These are phyloP conservation scores for Pyrrhosoma nymphula DNA, from an alignment of 2,888 invertebrate species.

Conservation along the genomic window DNA sequence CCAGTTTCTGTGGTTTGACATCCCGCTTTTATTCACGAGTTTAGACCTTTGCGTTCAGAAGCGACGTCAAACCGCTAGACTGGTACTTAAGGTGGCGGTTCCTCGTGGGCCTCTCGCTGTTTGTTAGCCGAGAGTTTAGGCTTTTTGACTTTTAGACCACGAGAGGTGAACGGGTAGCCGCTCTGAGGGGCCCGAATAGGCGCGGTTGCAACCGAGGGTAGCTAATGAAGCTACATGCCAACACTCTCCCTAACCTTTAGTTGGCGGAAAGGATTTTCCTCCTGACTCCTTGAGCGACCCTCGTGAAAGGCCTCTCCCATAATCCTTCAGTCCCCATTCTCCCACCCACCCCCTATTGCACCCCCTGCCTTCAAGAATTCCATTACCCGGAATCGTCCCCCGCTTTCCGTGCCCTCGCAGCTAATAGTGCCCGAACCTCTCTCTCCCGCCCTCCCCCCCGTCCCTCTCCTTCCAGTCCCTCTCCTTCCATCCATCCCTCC, in stretches of 20 bases:
- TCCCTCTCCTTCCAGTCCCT: background rate
- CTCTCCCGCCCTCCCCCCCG: background rate
- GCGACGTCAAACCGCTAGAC: background rate
- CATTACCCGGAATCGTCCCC: background rate
- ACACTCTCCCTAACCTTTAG: background rate
- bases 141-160: background rate
- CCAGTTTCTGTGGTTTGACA: too few relatives aligned
- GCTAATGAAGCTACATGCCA: conserved; percentile 14
- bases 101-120: background rate
- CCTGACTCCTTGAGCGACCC: background rate
- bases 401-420: background rate
- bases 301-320: background rate
- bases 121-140: background rate
- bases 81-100: background rate
- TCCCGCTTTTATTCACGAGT: too few relatives aligned
- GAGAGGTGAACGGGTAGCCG: background rate
- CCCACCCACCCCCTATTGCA: background rate
- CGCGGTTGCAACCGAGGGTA: background rate
- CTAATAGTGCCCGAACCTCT: background rate
- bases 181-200: background rate
- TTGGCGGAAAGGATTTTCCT: background rate
- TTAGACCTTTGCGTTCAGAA: background rate
- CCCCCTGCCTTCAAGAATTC: background rate
- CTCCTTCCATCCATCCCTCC: background rate
- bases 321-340: background rate